A percentile compares a stretch with the other conserved stretches of the same genome.
Conservation (phyloP, 2,888 invertebrate species). For the Drosophila trichaetosa region DNA sequence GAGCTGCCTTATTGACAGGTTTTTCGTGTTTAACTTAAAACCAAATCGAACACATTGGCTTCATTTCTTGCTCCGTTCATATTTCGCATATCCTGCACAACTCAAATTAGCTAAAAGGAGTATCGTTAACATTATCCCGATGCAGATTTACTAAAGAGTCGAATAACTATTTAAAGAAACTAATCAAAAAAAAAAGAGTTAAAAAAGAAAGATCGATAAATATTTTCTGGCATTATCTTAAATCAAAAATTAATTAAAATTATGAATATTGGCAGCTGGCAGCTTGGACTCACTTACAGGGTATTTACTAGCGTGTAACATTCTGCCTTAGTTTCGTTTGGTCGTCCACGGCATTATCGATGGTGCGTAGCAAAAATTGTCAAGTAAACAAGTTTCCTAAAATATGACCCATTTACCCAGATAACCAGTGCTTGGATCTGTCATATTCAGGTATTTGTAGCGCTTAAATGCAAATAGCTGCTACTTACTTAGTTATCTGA, state of each 20-base stretch:
- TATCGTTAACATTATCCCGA: background rate
- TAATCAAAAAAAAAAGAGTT: background rate
- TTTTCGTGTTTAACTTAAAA: conserved; percentile 47
- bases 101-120: background rate
- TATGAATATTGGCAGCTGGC: background rate
- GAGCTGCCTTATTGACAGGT: conserved; percentile 41
- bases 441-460: conserved; percentile 38
- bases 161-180: background rate
- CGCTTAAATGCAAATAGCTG: conserved; percentile 39
- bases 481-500: conserved; percentile 10
- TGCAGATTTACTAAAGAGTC: background rate
- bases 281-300: background rate
- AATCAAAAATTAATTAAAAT: background rate
- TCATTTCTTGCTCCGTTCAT: conserved; percentile 3
- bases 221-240: background rate
- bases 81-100: conserved; percentile 26
- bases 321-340: background rate
- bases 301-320: background rate
- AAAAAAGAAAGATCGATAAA: background rate
- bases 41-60: conserved; percentile 30
- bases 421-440: conserved; percentile 50
- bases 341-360: conserved; percentile 35
- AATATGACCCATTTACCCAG: conserved; percentile 84
- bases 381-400: conserved; percentile 83
- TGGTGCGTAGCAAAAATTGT: conserved; percentile 41